Evolutionary conservation across 2,113 vertebrate genomes (phyloP).

Genomic region (Epinephelus moara): DNA sequence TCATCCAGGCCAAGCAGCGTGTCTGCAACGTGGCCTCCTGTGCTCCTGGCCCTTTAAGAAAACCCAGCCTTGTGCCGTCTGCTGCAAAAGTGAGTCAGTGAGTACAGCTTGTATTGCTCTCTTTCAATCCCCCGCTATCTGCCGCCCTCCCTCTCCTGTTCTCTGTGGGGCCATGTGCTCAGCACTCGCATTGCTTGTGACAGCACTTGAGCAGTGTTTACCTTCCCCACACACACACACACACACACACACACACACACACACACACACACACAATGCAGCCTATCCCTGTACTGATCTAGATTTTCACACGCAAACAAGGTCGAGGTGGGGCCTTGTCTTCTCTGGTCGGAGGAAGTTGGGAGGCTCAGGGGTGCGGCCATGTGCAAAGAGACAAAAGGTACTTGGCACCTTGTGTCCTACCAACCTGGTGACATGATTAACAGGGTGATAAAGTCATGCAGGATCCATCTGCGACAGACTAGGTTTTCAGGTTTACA

Average conservation of each 20-base stretch:
- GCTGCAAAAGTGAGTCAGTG: constrained; percentile 82
- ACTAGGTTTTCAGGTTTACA: constrained; percentile 42
- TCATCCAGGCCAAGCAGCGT: constrained; percentile 50
- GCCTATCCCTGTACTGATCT: constrained; percentile 42
- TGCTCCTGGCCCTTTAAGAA: constrained; percentile 79
- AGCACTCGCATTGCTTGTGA: constrained; percentile 78
- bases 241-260: constrained; percentile 18
- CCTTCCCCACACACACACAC: constrained; percentile 47
- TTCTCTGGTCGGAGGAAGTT: constrained; percentile 13
- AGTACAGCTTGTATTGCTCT: constrained; percentile 74
- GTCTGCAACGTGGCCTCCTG: constrained; percentile 76
- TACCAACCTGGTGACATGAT: constrained; percentile 58
- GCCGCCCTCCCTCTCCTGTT: constrained; percentile 50
- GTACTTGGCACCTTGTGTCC: constrained; percentile 48
- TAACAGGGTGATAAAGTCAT: constrained; percentile 50
- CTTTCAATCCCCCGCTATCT: constrained; percentile 57
- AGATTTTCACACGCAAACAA: constrained; percentile 46
- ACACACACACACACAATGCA: constrained; percentile 12
- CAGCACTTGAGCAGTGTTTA: constrained; percentile 71
- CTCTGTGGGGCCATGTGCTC: constrained; percentile 78
- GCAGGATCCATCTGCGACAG: constrained; percentile 56
- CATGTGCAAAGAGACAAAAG: constrained; percentile 60
- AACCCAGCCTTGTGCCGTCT: constrained; percentile 60
- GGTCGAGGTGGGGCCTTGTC: constrained; percentile 32
- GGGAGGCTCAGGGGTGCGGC: constrained; percentile 14